Percentiles rank a stretch among this genome's conserved stretches.
These are phyloP conservation scores for Cephus runcator DNA, from an alignment of 2,888 invertebrate genomes.

Conservation along the genomic window DNA sequence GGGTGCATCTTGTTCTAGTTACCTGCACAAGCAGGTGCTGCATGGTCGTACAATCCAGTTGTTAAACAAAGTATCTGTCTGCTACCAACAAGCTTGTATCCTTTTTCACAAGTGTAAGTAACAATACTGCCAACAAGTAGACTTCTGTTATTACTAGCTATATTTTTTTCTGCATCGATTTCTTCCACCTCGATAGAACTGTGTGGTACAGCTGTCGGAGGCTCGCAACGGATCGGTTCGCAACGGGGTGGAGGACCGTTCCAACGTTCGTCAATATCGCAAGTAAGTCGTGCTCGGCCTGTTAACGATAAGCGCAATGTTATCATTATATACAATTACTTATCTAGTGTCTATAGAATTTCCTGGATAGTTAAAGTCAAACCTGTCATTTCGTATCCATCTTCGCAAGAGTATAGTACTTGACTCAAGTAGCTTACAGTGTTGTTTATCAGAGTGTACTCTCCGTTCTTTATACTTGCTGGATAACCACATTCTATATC, in stretches of 20 bases:
- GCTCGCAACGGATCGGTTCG: constrained; percentile 68
- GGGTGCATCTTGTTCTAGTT: constrained; percentile 40
- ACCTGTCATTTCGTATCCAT: constrained; percentile 86
- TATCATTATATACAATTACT: background rate
- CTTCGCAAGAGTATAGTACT: constrained; percentile 84
- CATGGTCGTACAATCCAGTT: constrained; percentile 83
- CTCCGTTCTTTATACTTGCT: constrained; percentile 85
- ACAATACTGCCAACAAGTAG: constrained; percentile 76
- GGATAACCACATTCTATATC: constrained; percentile 92
- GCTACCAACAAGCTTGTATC: constrained; percentile 77
- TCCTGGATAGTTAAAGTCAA: constrained; percentile 20
- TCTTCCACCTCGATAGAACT: constrained; percentile 53
- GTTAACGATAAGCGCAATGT: background rate
- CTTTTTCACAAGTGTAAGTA: constrained; percentile 79
- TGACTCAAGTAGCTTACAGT: constrained; percentile 88
- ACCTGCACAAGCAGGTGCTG: constrained; percentile 80
- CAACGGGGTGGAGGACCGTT: constrained; percentile 92
- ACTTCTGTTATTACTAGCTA: constrained; percentile 48
- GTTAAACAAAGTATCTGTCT: constrained; percentile 76
- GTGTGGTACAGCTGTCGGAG: constrained; percentile 50
- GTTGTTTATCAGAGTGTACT: constrained; percentile 83
- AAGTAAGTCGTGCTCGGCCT: constrained; percentile 83
- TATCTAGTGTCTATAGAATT: background rate
- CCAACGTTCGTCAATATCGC: constrained; percentile 93
- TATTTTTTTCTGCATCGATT: constrained; percentile 37